Evolutionary conservation across 2,113 vertebrate species (phyloP).

Genomic region (Odontesthes bonariensis): DNA sequence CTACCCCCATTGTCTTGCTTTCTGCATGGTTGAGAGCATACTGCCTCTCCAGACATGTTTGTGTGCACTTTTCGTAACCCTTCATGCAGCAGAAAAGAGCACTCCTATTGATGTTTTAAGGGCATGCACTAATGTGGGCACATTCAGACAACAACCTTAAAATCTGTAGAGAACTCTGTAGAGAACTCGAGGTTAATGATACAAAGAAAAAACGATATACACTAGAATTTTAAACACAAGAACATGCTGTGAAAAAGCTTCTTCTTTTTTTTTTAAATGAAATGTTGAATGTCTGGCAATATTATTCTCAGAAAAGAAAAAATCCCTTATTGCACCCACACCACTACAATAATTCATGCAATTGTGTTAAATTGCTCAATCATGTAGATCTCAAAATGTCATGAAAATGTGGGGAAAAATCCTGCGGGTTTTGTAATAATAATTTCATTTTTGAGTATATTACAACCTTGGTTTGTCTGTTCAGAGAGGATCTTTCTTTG

Average conservation of each 20-base stretch:
- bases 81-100: slow-evolving; percentile 50
- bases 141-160: slow-evolving; percentile 44
- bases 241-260: background rate
- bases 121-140: slow-evolving; percentile 41
- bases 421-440: too few relatives aligned
- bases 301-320: background rate
- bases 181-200: slow-evolving; percentile 31
- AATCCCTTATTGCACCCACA: too few relatives aligned
- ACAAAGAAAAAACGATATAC: slow-evolving; percentile 19
- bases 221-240: slow-evolving; percentile 13
- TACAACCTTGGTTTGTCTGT: too few relatives aligned
- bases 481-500: too few relatives aligned
- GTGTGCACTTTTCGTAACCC: slow-evolving; percentile 43
- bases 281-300: background rate
- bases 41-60: slow-evolving; percentile 50
- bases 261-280: background rate
- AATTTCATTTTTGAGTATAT: too few relatives aligned
- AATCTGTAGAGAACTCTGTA: slow-evolving; percentile 17
- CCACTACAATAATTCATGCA: background rate
- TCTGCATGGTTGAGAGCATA: slow-evolving; percentile 28
- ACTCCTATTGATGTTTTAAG: slow-evolving; percentile 61
- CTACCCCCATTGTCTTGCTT: background rate
- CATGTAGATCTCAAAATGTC: background rate
- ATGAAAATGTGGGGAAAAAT: too few relatives aligned
- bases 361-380: background rate